phyloP scores from a whole-genome alignment of 2,888 invertebrate species.

The Agonopterix heracliana region DNA sequence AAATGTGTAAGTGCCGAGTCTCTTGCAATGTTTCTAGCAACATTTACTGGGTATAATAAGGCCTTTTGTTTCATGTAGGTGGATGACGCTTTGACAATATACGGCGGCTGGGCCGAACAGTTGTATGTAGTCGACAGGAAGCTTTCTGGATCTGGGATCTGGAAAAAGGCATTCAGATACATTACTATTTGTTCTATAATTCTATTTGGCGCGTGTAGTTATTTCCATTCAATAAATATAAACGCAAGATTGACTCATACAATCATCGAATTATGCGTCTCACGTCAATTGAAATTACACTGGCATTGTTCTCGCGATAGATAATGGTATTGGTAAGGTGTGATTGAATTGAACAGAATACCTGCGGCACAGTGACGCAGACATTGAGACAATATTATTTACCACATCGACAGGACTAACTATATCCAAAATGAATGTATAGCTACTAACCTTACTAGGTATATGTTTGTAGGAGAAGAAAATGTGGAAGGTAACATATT shows the following conservation, averaged over 20 bases:
- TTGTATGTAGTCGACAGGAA: conserved; percentile 80
- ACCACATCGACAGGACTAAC: not conserved
- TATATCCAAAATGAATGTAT: not conserved
- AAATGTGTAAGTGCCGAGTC: conserved; percentile 89
- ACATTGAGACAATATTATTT: too few species aligned
- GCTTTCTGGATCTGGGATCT: conserved; percentile 81
- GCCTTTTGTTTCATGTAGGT: conserved; percentile 88
- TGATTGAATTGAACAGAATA: too few species aligned
- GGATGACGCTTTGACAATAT: conserved; percentile 77
- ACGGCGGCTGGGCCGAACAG: conserved; percentile 83
- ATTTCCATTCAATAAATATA: too few species aligned
- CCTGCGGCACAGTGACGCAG: too few species aligned
- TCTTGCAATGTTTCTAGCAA: conserved; percentile 91
- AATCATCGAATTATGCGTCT: too few species aligned
- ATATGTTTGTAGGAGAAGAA: conserved; percentile 92
- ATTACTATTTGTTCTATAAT: not conserved
- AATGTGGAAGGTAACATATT: conserved; percentile 91
- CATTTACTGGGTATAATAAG: conserved; percentile 92
- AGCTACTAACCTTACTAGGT: conserved; percentile 71
- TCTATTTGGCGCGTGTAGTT: too few species aligned
- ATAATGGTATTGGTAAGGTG: too few species aligned
- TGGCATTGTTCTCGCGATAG: too few species aligned
- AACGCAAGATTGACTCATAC: too few species aligned
- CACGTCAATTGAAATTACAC: too few species aligned
- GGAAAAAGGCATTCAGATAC: conserved; percentile 33